Base-by-base conservation (phyloP, 2,888 invertebrate species). In the Colletes collaris region DNA sequence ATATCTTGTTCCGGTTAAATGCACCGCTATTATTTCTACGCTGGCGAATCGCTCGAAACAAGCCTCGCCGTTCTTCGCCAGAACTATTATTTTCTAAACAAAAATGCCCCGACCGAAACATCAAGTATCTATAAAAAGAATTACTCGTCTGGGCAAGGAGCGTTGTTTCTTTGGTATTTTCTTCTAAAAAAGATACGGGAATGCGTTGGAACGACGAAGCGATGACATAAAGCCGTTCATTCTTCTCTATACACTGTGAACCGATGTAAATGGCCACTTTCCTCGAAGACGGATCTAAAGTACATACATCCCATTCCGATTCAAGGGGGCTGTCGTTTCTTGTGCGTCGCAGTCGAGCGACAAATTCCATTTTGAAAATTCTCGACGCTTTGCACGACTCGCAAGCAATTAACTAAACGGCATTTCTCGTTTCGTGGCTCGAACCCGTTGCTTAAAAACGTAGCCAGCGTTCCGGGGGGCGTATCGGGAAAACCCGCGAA, bases 231-330 rank as follows among this genome's bases (percentile, higher is more conserved):
- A 60, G 56, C 67, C 40, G 40, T 40, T 56, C 55, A 35, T 37
- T 58, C 40, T 46, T 19, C 49, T 44, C 44, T 53, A 6, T 58
- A 44, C 62, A 56, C 52, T 56, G 46, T 27, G 64, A 56, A 64
- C 53, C 46, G 69, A 81, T 62, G 62, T 56, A 81, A 81, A 79
- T 76, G 59, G 66, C 44, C 71, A 50, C 62, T 82, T 64, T 69
- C 44, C 63, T 19, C 7, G 46, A 35, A 79, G 64, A 77, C 79
- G 69, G 71, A 74, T 71, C 44, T 27, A 65, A 67, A 71, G 72
- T 81, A 77, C 65, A 59, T 81, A 77, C 65, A 59, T 63, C 60
- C 60, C n/a, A 46, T 63, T 76, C 49, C 50, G 13, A 52, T 70
- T 64, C 68, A 50, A 78, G 53, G 78, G 19, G 19, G 55, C 46